phyloP scores from a whole-genome alignment of 2,797 vertebrate species.

The Lagodon rhomboides region DNA sequence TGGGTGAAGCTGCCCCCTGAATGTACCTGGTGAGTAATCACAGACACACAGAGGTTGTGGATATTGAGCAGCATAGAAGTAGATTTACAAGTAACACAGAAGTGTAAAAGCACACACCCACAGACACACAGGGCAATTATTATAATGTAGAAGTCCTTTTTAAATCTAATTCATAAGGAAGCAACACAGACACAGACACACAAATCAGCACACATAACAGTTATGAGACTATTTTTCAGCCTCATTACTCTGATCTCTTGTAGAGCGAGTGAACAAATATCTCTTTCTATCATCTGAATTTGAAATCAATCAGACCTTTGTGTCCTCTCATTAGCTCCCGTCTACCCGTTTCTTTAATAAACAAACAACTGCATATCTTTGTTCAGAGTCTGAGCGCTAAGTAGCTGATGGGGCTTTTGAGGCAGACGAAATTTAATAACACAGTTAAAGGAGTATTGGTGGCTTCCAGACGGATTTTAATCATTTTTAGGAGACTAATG shows the following conservation, averaged over 20 bases:
- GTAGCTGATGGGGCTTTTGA: conserved; percentile 21
- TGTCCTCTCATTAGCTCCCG: conserved; percentile 34
- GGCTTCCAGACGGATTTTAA: conserved; percentile 49
- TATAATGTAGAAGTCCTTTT: not conserved
- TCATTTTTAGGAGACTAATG: conserved; percentile 51
- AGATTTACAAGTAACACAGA: not conserved
- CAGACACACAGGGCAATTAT: not conserved
- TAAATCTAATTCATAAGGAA: not conserved
- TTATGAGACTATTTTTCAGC: not conserved
- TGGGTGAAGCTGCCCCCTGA: conserved; percentile 97
- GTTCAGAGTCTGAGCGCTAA: conserved; percentile 2
- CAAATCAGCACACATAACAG: not conserved
- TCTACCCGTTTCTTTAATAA: conserved; percentile 44
- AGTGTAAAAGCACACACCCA: not conserved
- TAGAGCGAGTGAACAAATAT: conserved; percentile 20
- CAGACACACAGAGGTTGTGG: conserved; percentile 27
- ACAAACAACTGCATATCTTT: conserved; percentile 35
- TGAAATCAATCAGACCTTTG: conserved; percentile 22
- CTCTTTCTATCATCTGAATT: conserved; percentile 25
- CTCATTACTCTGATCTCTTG: conserved; percentile 1
- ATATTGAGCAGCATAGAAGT: conserved; percentile 8
- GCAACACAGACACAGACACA: not conserved
- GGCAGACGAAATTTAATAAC: conserved; percentile 52
- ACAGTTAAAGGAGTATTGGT: conserved; percentile 41
- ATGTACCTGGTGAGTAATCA: conserved; percentile 92